Conservation (phyloP, 1,140 invertebrate genomes). For the Diplogasteroides magnus region DNA sequence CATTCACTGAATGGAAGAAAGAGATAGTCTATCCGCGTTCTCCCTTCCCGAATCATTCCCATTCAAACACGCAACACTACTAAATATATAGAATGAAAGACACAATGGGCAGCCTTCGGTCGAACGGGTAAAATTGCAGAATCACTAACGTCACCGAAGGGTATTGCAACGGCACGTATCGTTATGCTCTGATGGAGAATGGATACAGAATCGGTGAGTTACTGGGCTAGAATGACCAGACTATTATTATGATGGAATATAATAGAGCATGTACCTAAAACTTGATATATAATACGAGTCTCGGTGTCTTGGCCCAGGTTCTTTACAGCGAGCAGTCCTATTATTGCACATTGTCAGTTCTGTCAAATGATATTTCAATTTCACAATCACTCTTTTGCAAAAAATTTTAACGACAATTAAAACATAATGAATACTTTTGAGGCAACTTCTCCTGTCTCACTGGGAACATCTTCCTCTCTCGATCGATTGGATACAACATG, state of each 20-base stretch:
- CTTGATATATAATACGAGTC: too few species aligned
- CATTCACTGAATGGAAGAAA: too few species aligned
- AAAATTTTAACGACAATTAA: neutral
- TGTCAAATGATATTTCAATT: neutral
- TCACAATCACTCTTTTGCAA: neutral
- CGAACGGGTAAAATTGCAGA: too few species aligned
- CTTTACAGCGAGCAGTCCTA: too few species aligned
- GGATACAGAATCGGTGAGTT: constrained; percentile 45
- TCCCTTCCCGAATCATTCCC: too few species aligned
- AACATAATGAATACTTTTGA: constrained; percentile 45
- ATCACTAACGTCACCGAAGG: constrained; percentile 38
- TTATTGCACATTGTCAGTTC: neutral
- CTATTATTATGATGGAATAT: constrained; percentile 16
- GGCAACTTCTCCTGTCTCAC: constrained; percentile 65
- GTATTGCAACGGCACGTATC: constrained; percentile 52
- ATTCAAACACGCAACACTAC: too few species aligned
- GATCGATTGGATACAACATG: constrained; percentile 77
- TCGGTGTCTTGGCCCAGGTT: too few species aligned
- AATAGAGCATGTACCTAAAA: too few species aligned
- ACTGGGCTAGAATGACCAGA: too few species aligned
- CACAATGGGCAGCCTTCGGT: too few species aligned
- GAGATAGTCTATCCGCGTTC: too few species aligned
- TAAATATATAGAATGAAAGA: too few species aligned
- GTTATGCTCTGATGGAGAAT: constrained; percentile 46
- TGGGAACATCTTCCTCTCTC: constrained; percentile 74